Base-by-base conservation (phyloP, 2,888 invertebrate genomes). In the Lepidochrysops patricia region DNA sequence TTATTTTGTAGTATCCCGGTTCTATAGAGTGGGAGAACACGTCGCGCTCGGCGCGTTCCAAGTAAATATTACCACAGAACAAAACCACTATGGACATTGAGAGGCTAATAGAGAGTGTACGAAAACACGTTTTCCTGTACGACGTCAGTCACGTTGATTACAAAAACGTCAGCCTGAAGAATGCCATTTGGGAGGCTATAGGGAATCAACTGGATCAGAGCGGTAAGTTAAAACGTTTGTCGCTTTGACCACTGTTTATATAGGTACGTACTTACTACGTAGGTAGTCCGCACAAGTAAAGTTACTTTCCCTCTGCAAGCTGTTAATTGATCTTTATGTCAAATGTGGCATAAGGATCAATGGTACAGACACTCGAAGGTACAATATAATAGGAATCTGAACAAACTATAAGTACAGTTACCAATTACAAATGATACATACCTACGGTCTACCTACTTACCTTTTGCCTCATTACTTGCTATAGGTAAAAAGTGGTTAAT, bases 121-220 rank as follows among this genome's bases (percentile, higher is more conserved):
- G 54, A 32, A 27, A 54, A 29, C 54, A 54, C 4, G 54, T 54
- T 32, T 54, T 54, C 29, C 32, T 54, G 12, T 54, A 54, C 29
- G 54, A 54, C 32, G 19, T 54, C 9, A 29, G 13, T 54, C 54
- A 54, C 15, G 15, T 54, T 15, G 54, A 54, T 12, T 54, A 54
- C 29, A 54, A 54, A 4, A 54, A 54, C 12, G 54, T 54, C 29
- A 27, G 29, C 15, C 54, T 54, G 4, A 54, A 54, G 29, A 54
- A 29, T 12, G 32, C 32, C 12, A 32, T 27, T 19, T 54, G 54
- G 57, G 57, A 57, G 19, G 57, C 57, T 25, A 57, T 57, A 29
- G 57, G 57, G n/a, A 35, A 37, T 23, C 29, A 57, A 12, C 34
- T 57, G n/a, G 23, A 57, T 34, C 57, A 57, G 35, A 57, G 57